Conservation (phyloP, 1,140 invertebrate genomes). For the Danaus plexippus region DNA sequence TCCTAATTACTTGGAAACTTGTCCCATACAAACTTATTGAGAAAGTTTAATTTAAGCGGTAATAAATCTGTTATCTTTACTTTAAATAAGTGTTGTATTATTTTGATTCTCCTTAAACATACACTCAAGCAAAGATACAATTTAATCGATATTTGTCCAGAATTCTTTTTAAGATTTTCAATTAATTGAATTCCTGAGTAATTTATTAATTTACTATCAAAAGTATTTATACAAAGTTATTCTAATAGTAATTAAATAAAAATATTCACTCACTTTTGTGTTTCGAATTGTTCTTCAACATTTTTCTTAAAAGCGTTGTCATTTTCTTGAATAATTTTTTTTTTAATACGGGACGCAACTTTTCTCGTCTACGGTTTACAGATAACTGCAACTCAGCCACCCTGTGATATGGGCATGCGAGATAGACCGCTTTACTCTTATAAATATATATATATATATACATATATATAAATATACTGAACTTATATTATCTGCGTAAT, state of each 20-base stretch:
- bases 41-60: no score
- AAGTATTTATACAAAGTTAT: slow-evolving; percentile 10
- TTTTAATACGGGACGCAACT: slow-evolving; percentile 24
- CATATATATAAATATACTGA: background rate
- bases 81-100: no score
- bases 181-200: slow-evolving; percentile 40
- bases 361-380: slow-evolving; percentile 38
- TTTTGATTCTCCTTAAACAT: no score
- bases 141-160: no score
- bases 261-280: slow-evolving; percentile 76
- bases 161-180: no score
- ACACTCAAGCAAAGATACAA: no score
- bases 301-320: slow-evolving; percentile 75
- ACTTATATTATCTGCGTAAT: slow-evolving; percentile 2
- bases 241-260: no score
- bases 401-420: slow-evolving; percentile 23
- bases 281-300: slow-evolving; percentile 78
- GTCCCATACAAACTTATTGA: no score
- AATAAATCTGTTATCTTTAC: no score
- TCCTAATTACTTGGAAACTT: slow-evolving; percentile 21
- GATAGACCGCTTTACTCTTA: slow-evolving; percentile 1
- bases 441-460: background rate
- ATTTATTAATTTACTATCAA: slow-evolving; percentile 12
- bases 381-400: slow-evolving; percentile 34
- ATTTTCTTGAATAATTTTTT: slow-evolving; percentile 23